Evolutionary conservation across 2,888 invertebrate species (phyloP).

Genomic region (Phengaris alcon): DNA sequence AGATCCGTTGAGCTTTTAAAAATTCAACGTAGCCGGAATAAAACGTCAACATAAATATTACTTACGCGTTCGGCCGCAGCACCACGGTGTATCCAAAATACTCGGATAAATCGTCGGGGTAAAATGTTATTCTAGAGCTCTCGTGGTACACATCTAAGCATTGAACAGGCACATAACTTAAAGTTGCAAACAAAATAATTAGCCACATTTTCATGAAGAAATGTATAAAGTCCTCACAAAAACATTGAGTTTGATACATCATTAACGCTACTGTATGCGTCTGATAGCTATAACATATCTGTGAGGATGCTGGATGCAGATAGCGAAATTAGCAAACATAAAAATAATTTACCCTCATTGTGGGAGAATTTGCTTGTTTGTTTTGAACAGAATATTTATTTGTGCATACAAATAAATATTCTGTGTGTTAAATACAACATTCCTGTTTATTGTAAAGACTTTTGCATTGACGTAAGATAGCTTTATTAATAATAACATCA

Average conservation of each 20-base stretch:
- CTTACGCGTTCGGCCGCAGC: constrained; percentile 38
- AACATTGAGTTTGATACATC: background rate
- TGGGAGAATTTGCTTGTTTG: background rate
- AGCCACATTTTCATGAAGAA: background rate
- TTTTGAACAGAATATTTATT: background rate
- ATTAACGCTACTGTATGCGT: background rate
- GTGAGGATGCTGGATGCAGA: background rate
- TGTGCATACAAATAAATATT: too few relatives aligned
- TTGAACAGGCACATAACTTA: background rate
- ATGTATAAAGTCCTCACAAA: background rate
- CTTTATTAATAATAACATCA: too few relatives aligned
- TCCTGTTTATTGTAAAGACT: too few relatives aligned
- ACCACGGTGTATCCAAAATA: constrained; percentile 61
- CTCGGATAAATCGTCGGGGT: constrained; percentile 45
- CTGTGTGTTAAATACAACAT: too few relatives aligned
- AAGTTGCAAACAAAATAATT: background rate
- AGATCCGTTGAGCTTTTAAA: too few relatives aligned
- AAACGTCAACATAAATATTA: constrained; percentile 9
- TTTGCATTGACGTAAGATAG: too few relatives aligned
- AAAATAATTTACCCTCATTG: background rate
- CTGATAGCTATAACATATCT: background rate
- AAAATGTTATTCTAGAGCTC: constrained; percentile 51
- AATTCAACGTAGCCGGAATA: background rate
- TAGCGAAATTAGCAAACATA: background rate
- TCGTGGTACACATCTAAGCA: constrained; percentile 43